A percentile compares a stretch with the other conserved stretches of the same genome.
Evolutionary conservation across 2,888 invertebrate genomes (phyloP).

Genomic region (Allophyes oxyacanthae): DNA sequence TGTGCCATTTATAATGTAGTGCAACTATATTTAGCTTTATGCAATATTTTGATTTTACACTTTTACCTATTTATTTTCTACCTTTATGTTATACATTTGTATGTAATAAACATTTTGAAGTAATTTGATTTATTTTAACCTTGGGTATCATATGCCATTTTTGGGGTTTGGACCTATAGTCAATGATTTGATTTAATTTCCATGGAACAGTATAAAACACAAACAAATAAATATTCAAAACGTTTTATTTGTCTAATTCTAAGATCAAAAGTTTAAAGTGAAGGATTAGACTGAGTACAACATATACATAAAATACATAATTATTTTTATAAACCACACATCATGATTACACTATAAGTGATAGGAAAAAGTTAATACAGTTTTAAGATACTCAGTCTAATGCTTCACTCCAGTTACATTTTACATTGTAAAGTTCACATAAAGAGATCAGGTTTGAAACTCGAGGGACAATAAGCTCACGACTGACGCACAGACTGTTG

Average conservation of each 20-base stretch:
- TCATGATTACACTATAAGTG: constrained; percentile 52
- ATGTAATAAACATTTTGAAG: constrained; percentile 36
- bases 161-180: no score
- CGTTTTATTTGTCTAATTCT: constrained; percentile 84
- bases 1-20: constrained; percentile 84
- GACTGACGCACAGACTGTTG: constrained; percentile 49
- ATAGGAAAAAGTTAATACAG: constrained; percentile 45
- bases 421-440: constrained; percentile 83
- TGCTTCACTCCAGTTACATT: constrained; percentile 76
- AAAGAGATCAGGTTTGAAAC: constrained; percentile 84
- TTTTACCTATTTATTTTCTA: constrained; percentile 64
- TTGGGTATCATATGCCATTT: background rate
- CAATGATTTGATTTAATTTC: no score
- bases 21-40: constrained; percentile 72
- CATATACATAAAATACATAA: constrained; percentile 45
- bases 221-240: constrained; percentile 76
- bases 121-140: constrained; percentile 5
- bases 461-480: constrained; percentile 78
- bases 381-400: constrained; percentile 68
- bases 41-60: constrained; percentile 66
- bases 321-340: constrained; percentile 47
- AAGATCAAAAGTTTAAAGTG: constrained; percentile 78
- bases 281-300: constrained; percentile 74
- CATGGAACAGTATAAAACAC: constrained; percentile 47
- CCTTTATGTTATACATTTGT: constrained; percentile 16